Conservation (phyloP, 1,140 invertebrate species). For the Caenorhabditis inopinata region DNA sequence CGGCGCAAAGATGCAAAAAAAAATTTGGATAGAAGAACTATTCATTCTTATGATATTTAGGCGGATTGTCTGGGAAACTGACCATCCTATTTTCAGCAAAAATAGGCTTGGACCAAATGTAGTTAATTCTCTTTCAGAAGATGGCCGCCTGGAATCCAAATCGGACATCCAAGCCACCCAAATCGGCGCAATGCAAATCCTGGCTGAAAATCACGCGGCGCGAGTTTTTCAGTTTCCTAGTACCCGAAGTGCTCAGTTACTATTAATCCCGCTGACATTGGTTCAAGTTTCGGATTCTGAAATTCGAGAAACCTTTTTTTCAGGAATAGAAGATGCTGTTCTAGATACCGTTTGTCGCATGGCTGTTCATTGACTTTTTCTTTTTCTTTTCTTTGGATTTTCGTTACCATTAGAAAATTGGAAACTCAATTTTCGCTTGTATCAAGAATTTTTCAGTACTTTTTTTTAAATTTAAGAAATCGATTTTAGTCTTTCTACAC, state of each 20-base stretch:
- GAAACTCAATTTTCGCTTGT: no score
- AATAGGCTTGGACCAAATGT: not conserved
- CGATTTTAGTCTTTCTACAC: no score
- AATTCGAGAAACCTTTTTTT: not conserved
- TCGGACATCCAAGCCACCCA: not conserved
- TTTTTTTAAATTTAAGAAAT: no score
- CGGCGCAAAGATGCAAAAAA: no score
- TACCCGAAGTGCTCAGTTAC: not conserved
- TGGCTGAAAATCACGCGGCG: conserved; percentile 6
- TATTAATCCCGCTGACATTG: not conserved
- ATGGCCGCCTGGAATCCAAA: not conserved
- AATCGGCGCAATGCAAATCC: conserved; percentile 2
- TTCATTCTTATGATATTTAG: no score
- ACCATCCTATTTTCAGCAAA: no score
- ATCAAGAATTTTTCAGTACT: no score
- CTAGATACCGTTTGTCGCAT: not conserved
- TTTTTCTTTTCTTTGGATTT: no score
- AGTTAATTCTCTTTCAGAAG: not conserved
- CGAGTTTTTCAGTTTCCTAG: not conserved
- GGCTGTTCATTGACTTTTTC: conserved; percentile 27
- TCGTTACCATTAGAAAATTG: no score
- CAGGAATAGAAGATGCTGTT: not conserved
- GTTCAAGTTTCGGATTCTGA: not conserved
- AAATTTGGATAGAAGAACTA: no score
- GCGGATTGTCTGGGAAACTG: not conserved